phyloP scores from a whole-genome alignment of 1,140 invertebrate species.

The Orius insidiosus region DNA sequence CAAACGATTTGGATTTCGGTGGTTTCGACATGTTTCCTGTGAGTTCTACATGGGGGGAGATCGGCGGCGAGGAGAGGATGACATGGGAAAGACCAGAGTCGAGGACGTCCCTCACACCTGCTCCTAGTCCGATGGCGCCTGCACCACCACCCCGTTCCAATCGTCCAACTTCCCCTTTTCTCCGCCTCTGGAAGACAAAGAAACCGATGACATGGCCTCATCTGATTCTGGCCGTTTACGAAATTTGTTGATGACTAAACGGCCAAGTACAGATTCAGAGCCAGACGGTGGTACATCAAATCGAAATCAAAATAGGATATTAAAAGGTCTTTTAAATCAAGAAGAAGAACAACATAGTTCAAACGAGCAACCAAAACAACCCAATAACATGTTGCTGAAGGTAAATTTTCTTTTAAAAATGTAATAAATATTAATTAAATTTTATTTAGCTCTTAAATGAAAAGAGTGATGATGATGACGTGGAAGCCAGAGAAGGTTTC shows the following conservation, averaged over 20 bases:
- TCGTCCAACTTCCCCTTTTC: constrained; percentile 33
- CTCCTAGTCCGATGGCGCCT: constrained; percentile 26
- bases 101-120: constrained; percentile 32
- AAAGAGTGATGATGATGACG: constrained; percentile 60
- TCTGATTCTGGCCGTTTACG: constrained; percentile 29
- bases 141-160: not conserved
- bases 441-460: constrained; percentile 60
- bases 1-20: constrained; percentile 26
- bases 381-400: constrained; percentile 55
- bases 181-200: constrained; percentile 26
- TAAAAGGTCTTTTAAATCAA: constrained; percentile 62
- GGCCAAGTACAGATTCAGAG: constrained; percentile 21
- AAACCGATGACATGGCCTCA: constrained; percentile 35
- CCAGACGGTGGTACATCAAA: constrained; percentile 23
- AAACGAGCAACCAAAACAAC: constrained; percentile 17
- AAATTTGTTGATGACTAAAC: constrained; percentile 42
- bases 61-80: constrained; percentile 20
- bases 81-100: constrained; percentile 34
- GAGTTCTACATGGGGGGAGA: constrained; percentile 34
- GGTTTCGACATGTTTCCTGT: constrained; percentile 14
- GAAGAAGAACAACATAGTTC: constrained; percentile 48
- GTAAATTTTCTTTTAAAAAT: constrained; percentile 31
- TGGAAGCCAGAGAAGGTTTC: constrained; percentile 36
- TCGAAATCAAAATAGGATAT: constrained; percentile 38
- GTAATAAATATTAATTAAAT: not conserved